Base-by-base conservation (phyloP, 2,888 invertebrate species). In the Dicycla oo region DNA sequence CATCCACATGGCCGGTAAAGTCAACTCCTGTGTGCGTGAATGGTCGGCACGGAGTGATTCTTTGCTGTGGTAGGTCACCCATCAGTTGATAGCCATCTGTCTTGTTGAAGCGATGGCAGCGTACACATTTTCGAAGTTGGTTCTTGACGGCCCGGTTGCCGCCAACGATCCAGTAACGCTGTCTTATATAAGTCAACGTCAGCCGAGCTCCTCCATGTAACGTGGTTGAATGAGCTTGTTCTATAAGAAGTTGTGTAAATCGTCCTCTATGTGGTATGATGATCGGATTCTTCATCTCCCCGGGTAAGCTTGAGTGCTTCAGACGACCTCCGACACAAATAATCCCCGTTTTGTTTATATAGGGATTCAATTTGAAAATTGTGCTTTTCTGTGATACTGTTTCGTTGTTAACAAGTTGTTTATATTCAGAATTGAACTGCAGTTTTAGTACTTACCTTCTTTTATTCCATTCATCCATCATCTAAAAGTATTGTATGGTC, bases 1-100 rank as follows among this genome's bases (percentile, higher is more conserved):
- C n/a, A n/a, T n/a, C n/a, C n/a, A n/a, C n/a, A n/a, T n/a, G n/a
- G 4, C 79, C 77, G 8, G 78, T 58, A 23, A 71, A 77, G 30
- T 77, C 77, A 0, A 75, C 75, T 7, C 78, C 81, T 5, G 65
- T 65, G 30, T 74, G 49, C 2, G 65, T 62, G n/a, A 62, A 64
- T 0, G 69, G 65, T 5, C 62, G 40, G 0, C 47, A 61, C 0
- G 74, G 66, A 1, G 61, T 70, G 2, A 51, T 11, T 3, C 70
- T 26, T 56, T 66, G 61, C 0, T 6, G 26, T 10, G 73, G 73
- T 40, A 69, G 15, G 5, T 73, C 69, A 2, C 51, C 71, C 53
- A 67, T 75, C 1, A 72, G 45, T 60, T 67, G 53, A 3, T 62
- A 5, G 11, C 40, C 6, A n/a, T 49, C 47, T n/a, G 62, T n/a